A percentile compares a stretch with the other conserved stretches of the same genome.
Conservation (phyloP, 2,888 invertebrate genomes). For the Caenorhabditis becei region DNA sequence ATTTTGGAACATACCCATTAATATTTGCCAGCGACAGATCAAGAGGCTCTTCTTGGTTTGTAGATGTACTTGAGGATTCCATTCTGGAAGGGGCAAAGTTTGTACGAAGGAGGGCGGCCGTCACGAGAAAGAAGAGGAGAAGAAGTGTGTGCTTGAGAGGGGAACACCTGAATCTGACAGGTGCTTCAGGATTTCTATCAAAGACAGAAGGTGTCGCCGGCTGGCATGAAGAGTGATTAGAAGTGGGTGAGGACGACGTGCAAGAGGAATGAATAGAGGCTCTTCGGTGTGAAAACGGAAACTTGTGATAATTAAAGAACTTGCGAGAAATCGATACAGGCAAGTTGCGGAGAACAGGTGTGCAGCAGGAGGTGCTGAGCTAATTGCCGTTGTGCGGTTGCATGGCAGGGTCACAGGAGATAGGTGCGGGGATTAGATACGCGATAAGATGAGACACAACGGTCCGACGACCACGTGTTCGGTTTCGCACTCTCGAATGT, state of each 20-base stretch:
- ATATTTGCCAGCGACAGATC: conserved; percentile 45
- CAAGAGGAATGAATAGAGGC: background rate
- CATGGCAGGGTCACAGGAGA: background rate
- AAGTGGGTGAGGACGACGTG: conserved; percentile 26
- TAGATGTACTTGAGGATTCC: conserved; percentile 33
- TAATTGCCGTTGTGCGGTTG: conserved; percentile 1
- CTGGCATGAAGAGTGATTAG: conserved; percentile 25
- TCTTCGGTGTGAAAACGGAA: background rate
- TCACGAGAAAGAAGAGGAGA: conserved; percentile 22
- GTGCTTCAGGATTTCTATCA: conserved; percentile 63
- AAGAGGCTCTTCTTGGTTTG: conserved; percentile 48
- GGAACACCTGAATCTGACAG: conserved; percentile 66
- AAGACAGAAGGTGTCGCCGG: conserved; percentile 42
- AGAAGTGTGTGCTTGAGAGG: conserved; percentile 24
- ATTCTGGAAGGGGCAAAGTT: background rate
- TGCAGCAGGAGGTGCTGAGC: background rate
- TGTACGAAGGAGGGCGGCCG: background rate
- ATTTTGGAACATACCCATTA: conserved; percentile 8
- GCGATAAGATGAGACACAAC: background rate
- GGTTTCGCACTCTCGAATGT: background rate
- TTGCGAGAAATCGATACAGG: too few relatives aligned
- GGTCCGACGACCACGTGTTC: background rate
- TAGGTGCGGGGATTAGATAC: background rate
- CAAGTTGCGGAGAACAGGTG: too few relatives aligned
- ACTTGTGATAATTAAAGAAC: too few relatives aligned